Conservation (phyloP, 2,113 vertebrate species). For the Rissa tridactyla region DNA sequence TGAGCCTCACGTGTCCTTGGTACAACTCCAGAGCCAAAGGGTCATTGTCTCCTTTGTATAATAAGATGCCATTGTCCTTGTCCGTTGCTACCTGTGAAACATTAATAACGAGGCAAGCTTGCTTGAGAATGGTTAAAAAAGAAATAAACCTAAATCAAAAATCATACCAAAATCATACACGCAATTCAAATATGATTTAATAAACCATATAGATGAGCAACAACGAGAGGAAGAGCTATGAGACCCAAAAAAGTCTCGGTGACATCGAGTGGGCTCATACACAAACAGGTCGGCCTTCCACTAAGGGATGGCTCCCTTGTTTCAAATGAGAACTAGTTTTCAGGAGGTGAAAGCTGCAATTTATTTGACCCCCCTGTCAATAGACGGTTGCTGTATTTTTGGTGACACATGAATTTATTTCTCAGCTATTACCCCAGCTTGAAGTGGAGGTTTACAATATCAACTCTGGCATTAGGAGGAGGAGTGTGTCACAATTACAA, state of each 20-base stretch:
- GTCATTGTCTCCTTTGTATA: constrained; percentile 95
- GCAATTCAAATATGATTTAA: neutral
- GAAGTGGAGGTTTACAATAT: neutral
- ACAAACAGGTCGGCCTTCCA: neutral
- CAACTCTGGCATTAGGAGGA: neutral
- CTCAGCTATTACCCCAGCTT: neutral
- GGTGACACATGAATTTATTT: neutral
- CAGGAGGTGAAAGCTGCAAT: neutral
- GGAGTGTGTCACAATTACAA: neutral
- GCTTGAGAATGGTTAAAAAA: neutral
- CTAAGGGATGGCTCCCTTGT: no score
- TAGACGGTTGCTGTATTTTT: neutral
- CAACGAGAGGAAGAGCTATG: neutral
- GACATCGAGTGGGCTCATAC: neutral
- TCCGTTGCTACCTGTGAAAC: constrained; percentile 89
- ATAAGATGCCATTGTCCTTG: constrained; percentile 91
- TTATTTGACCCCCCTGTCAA: neutral
- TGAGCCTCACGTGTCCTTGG: constrained; percentile 93
- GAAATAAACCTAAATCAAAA: neutral
- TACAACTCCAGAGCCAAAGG: constrained; percentile 94
- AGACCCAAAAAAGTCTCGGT: neutral
- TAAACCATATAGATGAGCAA: neutral
- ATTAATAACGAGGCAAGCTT: neutral
- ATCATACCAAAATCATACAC: neutral
- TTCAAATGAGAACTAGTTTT: neutral